phyloP scores from a whole-genome alignment of 2,113 vertebrate species.

The Ahaetulla prasina region DNA sequence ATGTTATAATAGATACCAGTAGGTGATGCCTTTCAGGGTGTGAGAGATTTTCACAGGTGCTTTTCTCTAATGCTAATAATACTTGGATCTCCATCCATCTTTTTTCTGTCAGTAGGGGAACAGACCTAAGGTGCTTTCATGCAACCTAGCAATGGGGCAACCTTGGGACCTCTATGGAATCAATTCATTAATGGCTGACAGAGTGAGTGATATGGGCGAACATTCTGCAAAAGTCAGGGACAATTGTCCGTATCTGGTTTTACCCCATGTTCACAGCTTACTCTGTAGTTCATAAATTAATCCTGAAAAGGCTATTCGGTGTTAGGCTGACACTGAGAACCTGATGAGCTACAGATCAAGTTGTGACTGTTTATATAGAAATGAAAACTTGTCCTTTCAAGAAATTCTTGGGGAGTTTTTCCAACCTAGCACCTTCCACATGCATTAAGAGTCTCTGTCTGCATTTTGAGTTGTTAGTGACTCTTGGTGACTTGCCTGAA shows the following conservation, averaged over 20 bases:
- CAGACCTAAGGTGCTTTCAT: slow-evolving; percentile 23
- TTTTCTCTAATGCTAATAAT: slow-evolving; percentile 47
- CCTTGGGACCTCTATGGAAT: slow-evolving; percentile 14
- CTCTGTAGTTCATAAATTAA: background rate
- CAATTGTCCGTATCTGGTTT: background rate
- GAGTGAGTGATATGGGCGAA: background rate
- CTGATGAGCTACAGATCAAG: background rate
- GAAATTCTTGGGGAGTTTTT: background rate
- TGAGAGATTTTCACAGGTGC: slow-evolving; percentile 53
- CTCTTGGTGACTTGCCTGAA: background rate
- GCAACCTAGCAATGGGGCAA: slow-evolving; percentile 6
- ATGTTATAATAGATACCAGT: background rate
- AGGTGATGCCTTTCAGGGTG: background rate
- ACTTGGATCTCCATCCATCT: slow-evolving; percentile 46
- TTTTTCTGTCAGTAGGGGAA: slow-evolving; percentile 46
- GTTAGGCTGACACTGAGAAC: background rate
- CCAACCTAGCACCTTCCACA: background rate
- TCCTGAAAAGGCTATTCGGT: background rate
- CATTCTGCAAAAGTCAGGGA: background rate
- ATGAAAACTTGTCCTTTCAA: background rate
- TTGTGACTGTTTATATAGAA: background rate
- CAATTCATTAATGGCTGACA: background rate
- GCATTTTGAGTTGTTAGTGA: background rate
- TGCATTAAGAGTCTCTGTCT: background rate
- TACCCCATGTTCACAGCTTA: background rate